These are phyloP conservation scores for Chelidonichthys spinosus DNA, from an alignment of 2,797 vertebrate species.

Conservation along the genomic window DNA sequence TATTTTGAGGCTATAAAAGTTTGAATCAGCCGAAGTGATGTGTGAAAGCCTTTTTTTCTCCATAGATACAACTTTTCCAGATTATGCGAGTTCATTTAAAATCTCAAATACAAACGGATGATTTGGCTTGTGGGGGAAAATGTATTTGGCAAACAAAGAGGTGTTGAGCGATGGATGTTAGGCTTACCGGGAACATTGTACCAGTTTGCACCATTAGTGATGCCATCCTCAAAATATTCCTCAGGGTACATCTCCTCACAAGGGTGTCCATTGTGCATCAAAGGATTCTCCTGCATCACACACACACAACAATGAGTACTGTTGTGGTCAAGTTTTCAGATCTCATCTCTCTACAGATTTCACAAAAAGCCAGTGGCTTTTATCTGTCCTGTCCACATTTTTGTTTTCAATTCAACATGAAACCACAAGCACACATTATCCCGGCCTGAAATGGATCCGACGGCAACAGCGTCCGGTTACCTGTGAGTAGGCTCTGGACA, in stretches of 20 bases:
- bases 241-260: conserved; percentile 87
- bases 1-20: not conserved
- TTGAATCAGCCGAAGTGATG: not conserved
- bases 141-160: not conserved
- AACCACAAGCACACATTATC: conserved; percentile 10
- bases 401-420: conserved; percentile 19
- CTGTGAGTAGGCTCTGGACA: conserved; percentile 93
- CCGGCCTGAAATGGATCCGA: conserved; percentile 10
- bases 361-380: conserved; percentile 1
- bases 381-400: not conserved
- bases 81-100: not conserved
- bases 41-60: not conserved
- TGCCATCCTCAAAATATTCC: conserved; percentile 92
- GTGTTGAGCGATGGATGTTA: not conserved
- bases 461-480: conserved; percentile 75
- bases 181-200: conserved; percentile 93
- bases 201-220: conserved; percentile 97
- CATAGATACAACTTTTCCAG: not conserved
- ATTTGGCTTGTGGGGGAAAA: not conserved
- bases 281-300: conserved; percentile 87
- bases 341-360: not conserved
- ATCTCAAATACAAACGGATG: not conserved
- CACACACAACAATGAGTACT: conserved; percentile 41
- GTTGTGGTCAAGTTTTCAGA: conserved; percentile 41
- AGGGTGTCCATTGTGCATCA: conserved; percentile 92